These are phyloP conservation scores for Pseudomyrmex pallidus DNA, from an alignment of 1,140 invertebrate genomes.

Conservation along the genomic window DNA sequence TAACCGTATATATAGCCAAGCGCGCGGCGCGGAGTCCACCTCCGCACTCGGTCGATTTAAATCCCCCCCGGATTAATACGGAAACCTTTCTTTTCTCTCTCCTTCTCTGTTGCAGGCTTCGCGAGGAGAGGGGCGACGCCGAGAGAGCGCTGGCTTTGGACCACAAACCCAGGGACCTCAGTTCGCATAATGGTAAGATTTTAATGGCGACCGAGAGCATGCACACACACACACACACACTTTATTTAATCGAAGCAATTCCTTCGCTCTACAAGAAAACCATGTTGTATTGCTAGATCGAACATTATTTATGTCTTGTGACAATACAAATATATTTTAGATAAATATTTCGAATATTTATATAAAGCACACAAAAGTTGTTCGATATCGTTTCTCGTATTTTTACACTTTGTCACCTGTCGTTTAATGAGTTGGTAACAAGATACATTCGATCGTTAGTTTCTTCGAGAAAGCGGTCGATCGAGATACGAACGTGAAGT, in stretches of 20 bases:
- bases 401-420: conserved; percentile 31
- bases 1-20: not conserved
- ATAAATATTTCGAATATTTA: not conserved
- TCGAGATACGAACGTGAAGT: conserved; percentile 72
- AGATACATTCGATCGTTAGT: conserved; percentile 73
- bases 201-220: too few species aligned
- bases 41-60: conserved; percentile 74
- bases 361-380: not conserved
- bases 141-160: conserved; percentile 91
- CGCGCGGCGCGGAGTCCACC: conserved; percentile 64
- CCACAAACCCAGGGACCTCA: conserved; percentile 92
- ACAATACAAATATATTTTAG: not conserved
- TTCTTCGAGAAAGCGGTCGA: conserved; percentile 69
- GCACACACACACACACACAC: too few species aligned
- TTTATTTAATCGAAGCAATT: not conserved
- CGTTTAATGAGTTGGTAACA: conserved; percentile 66
- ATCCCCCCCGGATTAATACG: conserved; percentile 72
- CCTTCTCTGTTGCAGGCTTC: conserved; percentile 89
- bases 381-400: conserved; percentile 50
- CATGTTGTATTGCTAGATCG: not conserved
- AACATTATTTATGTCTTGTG: not conserved
- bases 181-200: conserved; percentile 93
- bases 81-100: conserved; percentile 76
- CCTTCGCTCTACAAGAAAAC: not conserved
- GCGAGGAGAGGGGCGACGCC: conserved; percentile 92